phyloP scores from a whole-genome alignment of 1,140 invertebrate genomes.

The Platyura marginata region DNA sequence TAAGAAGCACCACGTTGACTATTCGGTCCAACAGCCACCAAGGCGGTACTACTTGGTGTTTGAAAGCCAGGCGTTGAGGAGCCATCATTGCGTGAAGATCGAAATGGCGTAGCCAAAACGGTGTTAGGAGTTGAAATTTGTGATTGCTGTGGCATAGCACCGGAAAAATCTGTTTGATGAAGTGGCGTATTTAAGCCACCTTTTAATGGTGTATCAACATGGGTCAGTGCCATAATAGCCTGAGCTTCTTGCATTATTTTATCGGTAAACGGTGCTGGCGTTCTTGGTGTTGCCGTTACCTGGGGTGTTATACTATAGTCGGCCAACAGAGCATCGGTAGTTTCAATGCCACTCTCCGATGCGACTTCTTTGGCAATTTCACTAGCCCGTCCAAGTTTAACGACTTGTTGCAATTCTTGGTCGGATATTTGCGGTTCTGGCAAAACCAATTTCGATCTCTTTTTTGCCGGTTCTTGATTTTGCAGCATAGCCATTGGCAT shows the following conservation, averaged over 20 bases:
- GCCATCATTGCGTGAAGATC: slow-evolving; percentile 24
- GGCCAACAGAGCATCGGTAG: slow-evolving; percentile 73
- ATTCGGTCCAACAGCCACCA: slow-evolving; percentile 17
- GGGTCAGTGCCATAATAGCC: slow-evolving; percentile 93
- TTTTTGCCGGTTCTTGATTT: slow-evolving; percentile 76
- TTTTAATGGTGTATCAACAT: slow-evolving; percentile 94
- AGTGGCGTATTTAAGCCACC: slow-evolving; percentile 89
- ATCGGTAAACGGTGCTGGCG: slow-evolving; percentile 59
- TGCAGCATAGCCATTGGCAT: slow-evolving; percentile 81
- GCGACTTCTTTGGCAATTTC: slow-evolving; percentile 85
- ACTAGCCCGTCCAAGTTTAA: slow-evolving; percentile 90
- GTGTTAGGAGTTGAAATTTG: slow-evolving; percentile 83
- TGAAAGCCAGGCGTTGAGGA: slow-evolving; percentile 27
- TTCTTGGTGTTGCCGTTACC: slow-evolving; percentile 62
- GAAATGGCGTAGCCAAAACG: slow-evolving; percentile 81
- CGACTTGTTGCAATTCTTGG: slow-evolving; percentile 67
- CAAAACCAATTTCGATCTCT: slow-evolving; percentile 88
- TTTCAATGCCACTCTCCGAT: slow-evolving; percentile 58
- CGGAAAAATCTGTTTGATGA: slow-evolving; percentile 72
- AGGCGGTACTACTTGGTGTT: slow-evolving; percentile 26
- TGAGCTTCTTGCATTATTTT: slow-evolving; percentile 82
- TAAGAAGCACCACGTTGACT: slow-evolving; percentile 2
- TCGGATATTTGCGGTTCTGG: slow-evolving; percentile 96
- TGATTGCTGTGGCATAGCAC: slow-evolving; percentile 55
- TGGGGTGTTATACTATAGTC: slow-evolving; percentile 80